Evolutionary conservation across 2,113 vertebrate species (phyloP).

Genomic region (Aramus guarauna): DNA sequence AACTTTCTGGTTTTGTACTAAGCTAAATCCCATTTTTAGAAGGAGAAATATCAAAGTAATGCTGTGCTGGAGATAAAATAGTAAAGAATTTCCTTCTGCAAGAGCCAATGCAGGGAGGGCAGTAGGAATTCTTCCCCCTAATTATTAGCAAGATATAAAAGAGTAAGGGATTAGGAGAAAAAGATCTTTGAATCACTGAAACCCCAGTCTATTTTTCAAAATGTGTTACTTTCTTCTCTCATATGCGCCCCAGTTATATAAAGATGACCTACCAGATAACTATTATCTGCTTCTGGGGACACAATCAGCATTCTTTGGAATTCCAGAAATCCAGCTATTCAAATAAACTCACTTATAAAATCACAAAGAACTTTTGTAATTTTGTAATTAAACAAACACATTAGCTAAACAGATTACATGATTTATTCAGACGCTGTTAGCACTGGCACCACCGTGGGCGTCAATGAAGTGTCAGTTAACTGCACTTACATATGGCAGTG

Average conservation of each 20-base stretch:
- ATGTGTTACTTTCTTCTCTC: background rate
- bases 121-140: background rate
- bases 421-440: background rate
- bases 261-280: background rate
- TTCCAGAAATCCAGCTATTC: background rate
- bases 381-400: background rate
- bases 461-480: background rate
- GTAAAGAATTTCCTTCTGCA: conserved; percentile 11
- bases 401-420: background rate
- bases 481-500: background rate
- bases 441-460: background rate
- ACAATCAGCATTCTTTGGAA: background rate
- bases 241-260: background rate
- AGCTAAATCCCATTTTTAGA: conserved; percentile 9
- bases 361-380: background rate
- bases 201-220: background rate
- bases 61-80: background rate
- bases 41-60: background rate
- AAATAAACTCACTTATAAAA: background rate
- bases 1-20: conserved; percentile 42
- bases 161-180: background rate
- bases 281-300: background rate
- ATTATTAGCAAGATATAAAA: background rate
- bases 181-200: background rate
- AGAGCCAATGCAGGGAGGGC: background rate